Conservation (phyloP, 2,113 vertebrate species). For the Malurus elegans region DNA sequence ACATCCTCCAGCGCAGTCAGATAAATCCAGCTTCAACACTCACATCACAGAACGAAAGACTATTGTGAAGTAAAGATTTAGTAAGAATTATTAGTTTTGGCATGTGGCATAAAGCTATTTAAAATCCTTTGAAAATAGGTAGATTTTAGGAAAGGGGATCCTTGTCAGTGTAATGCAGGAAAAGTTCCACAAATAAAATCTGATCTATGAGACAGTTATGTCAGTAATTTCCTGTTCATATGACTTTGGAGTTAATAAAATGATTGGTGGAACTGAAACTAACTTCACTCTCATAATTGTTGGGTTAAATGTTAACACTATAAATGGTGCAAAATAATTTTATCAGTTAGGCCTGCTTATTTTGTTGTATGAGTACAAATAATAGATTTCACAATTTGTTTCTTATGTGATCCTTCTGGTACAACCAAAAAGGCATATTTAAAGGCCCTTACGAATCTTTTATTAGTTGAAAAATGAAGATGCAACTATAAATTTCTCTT, state of each 20-base stretch:
- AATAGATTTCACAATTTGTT: background rate
- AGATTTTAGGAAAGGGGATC: background rate
- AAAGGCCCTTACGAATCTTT: background rate
- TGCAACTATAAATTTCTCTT: background rate
- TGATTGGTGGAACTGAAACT: background rate
- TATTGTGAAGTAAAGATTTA: background rate
- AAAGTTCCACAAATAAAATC: background rate
- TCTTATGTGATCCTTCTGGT: background rate
- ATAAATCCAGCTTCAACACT: background rate
- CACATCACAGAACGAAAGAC: background rate
- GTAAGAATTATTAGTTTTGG: background rate
- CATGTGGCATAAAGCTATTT: background rate
- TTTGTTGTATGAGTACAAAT: background rate
- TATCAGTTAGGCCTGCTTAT: background rate
- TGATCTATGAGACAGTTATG: background rate
- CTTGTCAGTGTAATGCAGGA: background rate
- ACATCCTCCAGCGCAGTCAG: background rate
- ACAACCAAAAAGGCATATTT: background rate
- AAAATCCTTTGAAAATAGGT: background rate
- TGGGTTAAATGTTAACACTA: background rate
- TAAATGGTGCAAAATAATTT: background rate
- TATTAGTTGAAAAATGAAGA: background rate
- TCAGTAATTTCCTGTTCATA: background rate
- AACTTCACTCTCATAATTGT: background rate
- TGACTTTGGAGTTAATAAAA: background rate